phyloP scores from a whole-genome alignment of 2,113 vertebrate genomes.

The Sterna hirundo region DNA sequence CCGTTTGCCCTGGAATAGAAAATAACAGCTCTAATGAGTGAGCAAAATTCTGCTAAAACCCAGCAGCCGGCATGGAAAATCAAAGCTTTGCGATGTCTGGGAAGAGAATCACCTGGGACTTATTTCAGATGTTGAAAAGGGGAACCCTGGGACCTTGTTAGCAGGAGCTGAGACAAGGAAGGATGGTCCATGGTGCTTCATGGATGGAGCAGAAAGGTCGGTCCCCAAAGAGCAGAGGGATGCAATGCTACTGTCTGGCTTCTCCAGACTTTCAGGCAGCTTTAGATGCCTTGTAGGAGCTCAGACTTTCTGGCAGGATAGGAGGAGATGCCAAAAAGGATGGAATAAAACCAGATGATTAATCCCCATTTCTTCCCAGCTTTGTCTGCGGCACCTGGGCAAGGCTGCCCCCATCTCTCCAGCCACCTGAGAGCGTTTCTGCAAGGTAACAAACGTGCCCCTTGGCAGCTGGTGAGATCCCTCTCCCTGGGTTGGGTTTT shows the following conservation, averaged over 20 bases:
- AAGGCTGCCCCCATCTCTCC: background rate
- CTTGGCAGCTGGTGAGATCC: too few species aligned
- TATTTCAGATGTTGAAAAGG: background rate
- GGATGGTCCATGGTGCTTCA: accelerated
- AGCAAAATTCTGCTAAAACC: background rate
- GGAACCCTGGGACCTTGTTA: background rate
- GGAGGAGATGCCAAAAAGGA: background rate
- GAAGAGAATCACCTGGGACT: background rate
- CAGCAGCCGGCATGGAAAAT: background rate
- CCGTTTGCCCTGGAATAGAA: background rate
- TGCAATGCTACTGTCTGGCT: accelerated
- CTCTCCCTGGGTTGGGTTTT: background rate
- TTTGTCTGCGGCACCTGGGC: accelerated
- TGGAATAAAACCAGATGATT: background rate
- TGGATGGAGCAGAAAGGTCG: background rate
- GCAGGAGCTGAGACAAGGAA: background rate
- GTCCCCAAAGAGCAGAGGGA: background rate
- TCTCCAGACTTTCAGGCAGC: background rate
- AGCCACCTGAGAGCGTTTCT: background rate
- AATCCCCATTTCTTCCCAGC: background rate
- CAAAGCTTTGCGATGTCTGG: background rate
- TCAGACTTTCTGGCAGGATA: background rate
- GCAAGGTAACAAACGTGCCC: background rate
- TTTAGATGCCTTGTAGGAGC: background rate
- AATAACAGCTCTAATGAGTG: background rate